Base-by-base conservation (phyloP, 2,113 vertebrate species). In the Hipposideros armiger region DNA sequence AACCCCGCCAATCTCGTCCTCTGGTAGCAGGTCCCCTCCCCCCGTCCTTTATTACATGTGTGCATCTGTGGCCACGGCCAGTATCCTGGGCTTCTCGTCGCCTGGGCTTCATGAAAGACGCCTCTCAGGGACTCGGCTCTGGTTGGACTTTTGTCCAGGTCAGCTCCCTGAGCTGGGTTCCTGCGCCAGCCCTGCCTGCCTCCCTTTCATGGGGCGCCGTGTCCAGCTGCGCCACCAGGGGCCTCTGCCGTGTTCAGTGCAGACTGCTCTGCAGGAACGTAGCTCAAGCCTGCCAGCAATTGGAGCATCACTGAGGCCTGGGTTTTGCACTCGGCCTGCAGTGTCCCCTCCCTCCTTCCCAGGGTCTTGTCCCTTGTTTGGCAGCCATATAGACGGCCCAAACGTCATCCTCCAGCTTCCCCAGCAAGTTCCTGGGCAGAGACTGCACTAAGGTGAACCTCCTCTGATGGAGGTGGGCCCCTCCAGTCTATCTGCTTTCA, bases 1-100 rank as follows among this genome's bases (percentile, higher is more conserved):
- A 17, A 11, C 20, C 40, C 42, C 2, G 4, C 0, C 0, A 1
- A 3, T 11, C 13, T 16, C n/a, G n/a, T 50, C 28, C 11, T n/a
- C 11, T 20, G 4, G 67, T 9, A 58, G 36, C 40, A 56, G 60
- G 28, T 40, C 17, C 45, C 24, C 10, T 0, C 0, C 4, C 45
- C 24, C 9, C 1, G 2, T 56, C 47, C 36, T n/a, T 56, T 2
- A 5, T 16, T 4, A 1, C 9, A 30, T 11, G 16, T 10, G 19
- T 24, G 5, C 9, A 1, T 26, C 56, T 7, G 9, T 7, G 70
- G 56, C 32, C 9, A 1, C 9, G 7, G 66, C 66, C 83, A 1
- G 19, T 14, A 7, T 66, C n/a, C 60, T 0, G 2, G 8, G 60
- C 67, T 28, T 82, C 32, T 9, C 5, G 0, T 62, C 3, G 0